Conservation (phyloP, 2,888 invertebrate genomes). For the Deroplatys truncata region DNA sequence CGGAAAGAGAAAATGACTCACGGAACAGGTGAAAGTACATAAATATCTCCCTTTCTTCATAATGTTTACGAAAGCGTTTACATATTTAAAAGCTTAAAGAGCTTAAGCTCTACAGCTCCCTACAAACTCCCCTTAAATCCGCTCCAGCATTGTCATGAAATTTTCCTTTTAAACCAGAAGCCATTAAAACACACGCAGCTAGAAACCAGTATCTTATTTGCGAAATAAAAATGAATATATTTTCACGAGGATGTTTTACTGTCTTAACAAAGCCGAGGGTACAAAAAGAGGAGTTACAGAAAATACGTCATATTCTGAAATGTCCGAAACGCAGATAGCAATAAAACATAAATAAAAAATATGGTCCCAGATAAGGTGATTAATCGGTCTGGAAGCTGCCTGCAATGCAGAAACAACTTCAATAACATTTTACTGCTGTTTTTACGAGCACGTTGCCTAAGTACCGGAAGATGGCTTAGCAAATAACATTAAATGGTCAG, state of each 20-base stretch:
- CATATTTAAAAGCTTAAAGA: neutral
- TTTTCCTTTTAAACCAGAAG: neutral
- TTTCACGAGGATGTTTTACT: neutral
- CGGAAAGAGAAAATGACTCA: no score
- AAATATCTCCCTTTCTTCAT: neutral
- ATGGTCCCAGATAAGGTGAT: no score
- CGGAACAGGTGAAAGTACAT: neutral
- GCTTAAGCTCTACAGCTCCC: neutral
- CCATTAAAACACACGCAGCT: neutral
- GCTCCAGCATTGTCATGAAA: neutral
- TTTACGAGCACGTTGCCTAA: no score
- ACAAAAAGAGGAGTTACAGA: neutral
- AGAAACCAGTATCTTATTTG: neutral
- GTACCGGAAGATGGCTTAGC: no score
- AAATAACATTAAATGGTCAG: no score
- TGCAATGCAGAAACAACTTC: no score
- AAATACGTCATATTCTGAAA: neutral
- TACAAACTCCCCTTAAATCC: neutral
- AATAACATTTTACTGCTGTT: no score
- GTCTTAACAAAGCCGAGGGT: neutral
- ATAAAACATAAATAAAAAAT: neutral
- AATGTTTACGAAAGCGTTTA: neutral
- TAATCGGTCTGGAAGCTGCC: no score
- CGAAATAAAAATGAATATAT: neutral
- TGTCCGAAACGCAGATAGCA: neutral